Conservation (phyloP, 2,797 vertebrate genomes). For the Salmo trutta region DNA sequence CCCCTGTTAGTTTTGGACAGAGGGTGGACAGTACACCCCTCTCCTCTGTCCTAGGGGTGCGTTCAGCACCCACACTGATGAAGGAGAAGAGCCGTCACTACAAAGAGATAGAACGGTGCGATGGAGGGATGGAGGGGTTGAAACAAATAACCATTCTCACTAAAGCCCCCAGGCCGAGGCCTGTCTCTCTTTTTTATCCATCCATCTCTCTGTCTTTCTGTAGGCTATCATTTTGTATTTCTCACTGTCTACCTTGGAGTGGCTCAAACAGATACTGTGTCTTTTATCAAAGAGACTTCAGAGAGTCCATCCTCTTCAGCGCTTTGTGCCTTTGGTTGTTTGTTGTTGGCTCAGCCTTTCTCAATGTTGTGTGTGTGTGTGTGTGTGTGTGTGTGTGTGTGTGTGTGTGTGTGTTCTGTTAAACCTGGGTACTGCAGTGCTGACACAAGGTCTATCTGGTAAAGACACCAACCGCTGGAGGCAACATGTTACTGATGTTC, state of each 20-base stretch:
- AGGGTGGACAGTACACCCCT: not conserved
- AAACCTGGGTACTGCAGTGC: constrained; percentile 72
- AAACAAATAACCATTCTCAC: constrained; percentile 65
- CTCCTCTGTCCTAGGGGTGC: constrained; percentile 30
- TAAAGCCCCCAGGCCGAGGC: constrained; percentile 49
- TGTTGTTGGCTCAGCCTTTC: constrained; percentile 68
- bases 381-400: constrained; percentile 45
- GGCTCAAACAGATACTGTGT: constrained; percentile 54
- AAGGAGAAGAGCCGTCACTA: constrained; percentile 59
- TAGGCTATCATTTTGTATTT: constrained; percentile 17
- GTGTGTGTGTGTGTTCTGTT: constrained; percentile 44
- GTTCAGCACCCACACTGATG: constrained; percentile 34
- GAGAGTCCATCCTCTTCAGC: constrained; percentile 69
- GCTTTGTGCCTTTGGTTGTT: constrained; percentile 67
- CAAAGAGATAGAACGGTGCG: constrained; percentile 30
- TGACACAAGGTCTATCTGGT: constrained; percentile 65
- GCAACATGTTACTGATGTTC: constrained; percentile 48
- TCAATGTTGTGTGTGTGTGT: constrained; percentile 34
- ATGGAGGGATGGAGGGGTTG: constrained; percentile 49
- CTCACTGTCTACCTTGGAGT: constrained; percentile 43
- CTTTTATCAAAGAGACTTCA: constrained; percentile 69
- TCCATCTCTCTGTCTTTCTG: constrained; percentile 16
- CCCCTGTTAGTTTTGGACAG: not conserved
- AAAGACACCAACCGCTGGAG: constrained; percentile 40
- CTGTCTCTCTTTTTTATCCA: not conserved